These are phyloP conservation scores for Epizoanthus scotinus DNA, from an alignment of 92 coral and sea anemone genomes.

Conservation along the genomic window DNA sequence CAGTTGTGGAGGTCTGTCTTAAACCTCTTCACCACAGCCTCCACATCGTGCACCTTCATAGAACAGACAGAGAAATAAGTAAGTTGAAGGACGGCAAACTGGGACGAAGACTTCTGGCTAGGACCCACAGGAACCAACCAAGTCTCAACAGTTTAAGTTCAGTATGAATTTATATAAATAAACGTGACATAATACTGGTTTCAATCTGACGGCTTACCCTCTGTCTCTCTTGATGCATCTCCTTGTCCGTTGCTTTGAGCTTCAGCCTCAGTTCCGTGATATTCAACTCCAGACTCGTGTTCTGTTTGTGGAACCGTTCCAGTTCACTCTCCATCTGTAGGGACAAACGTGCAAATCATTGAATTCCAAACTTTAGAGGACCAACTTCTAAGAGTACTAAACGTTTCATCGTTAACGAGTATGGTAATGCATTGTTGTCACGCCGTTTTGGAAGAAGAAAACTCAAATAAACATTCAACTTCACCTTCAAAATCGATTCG, in stretches of 20 bases:
- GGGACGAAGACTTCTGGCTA: no score
- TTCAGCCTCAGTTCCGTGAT: slow-evolving; percentile 93
- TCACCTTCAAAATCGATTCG: no score
- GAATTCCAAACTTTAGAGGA: background rate
- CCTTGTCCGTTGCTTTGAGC: slow-evolving; percentile 97
- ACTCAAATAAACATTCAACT: no score
- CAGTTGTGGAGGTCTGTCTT: slow-evolving; percentile 98
- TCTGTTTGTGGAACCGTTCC: slow-evolving; percentile 98
- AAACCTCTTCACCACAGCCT: slow-evolving; percentile 96
- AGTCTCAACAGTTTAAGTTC: no score
- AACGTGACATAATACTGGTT: background rate
- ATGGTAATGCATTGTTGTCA: no score
- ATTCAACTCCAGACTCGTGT: slow-evolving; percentile 91
- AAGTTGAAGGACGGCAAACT: no score
- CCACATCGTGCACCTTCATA: slow-evolving; percentile 89
- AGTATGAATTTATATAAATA: no score
- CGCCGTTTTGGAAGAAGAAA: no score
- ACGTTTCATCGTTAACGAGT: no score
- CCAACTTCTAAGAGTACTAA: no score
- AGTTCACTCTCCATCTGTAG: slow-evolving; percentile 97
- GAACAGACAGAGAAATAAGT: background rate
- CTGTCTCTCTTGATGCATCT: slow-evolving; percentile 97
- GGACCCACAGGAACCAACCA: no score
- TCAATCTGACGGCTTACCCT: slow-evolving; percentile 52
- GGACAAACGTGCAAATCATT: background rate